A percentile compares a stretch with the other conserved stretches of the same genome.
Evolutionary conservation across 2,113 vertebrate genomes (phyloP).

Genomic region (Rhinoderma darwinii): DNA sequence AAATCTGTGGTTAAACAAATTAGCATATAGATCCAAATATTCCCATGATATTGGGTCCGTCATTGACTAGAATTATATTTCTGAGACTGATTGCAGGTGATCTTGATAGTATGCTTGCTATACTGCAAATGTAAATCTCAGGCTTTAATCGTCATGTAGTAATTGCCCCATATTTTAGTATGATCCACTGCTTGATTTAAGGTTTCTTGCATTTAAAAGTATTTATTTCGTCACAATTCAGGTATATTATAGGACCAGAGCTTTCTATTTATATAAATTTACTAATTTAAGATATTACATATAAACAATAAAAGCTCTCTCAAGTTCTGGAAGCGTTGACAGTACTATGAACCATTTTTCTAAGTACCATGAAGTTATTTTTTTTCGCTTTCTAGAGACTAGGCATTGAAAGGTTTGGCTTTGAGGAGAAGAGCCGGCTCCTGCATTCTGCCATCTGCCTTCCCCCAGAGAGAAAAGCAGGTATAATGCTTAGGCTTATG

Average conservation of each 20-base stretch:
- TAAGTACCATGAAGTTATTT: not conserved
- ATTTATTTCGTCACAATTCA: too few species aligned
- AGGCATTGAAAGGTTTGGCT: conserved; percentile 13
- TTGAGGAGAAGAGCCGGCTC: not conserved
- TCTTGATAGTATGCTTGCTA: too few species aligned
- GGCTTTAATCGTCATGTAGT: too few species aligned
- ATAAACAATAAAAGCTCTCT: not conserved
- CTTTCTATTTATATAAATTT: not conserved
- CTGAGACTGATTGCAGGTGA: too few species aligned
- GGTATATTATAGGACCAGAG: not conserved
- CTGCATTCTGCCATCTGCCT: conserved; percentile 33
- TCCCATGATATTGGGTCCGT: too few species aligned
- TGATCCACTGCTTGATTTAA: too few species aligned
- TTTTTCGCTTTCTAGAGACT: conserved; percentile 16
- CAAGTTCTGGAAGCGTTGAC: not conserved
- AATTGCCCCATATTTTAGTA: too few species aligned
- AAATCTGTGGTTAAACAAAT: too few species aligned
- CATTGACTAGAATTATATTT: too few species aligned
- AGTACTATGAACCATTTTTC: not conserved
- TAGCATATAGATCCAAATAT: too few species aligned
- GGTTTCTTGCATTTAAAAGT: too few species aligned
- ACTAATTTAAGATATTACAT: not conserved
- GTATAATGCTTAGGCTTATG: conserved; percentile 37
- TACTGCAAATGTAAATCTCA: too few species aligned
- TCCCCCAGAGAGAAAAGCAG: conserved; percentile 38